phyloP scores from a whole-genome alignment of 2,113 vertebrate species.

The Callionymus lyra region DNA sequence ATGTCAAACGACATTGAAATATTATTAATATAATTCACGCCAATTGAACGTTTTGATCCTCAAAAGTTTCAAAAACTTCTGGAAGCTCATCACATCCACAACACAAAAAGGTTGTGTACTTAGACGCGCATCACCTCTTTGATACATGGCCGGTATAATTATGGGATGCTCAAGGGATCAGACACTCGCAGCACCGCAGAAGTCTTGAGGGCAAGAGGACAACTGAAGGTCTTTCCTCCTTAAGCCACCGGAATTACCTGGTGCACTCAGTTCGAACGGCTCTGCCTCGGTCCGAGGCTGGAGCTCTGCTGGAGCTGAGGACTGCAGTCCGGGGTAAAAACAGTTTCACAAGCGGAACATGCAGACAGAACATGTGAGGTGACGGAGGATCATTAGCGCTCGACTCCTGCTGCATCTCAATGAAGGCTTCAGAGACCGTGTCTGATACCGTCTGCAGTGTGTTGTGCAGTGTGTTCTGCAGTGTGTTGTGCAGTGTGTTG shows the following conservation, averaged over 20 bases:
- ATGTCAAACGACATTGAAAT: too few species aligned
- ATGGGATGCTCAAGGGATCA: too few species aligned
- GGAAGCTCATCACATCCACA: too few species aligned
- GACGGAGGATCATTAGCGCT: slow-evolving; percentile 37
- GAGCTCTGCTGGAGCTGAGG: slow-evolving; percentile 31
- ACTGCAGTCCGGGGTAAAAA: slow-evolving; percentile 14
- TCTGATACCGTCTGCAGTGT: too few species aligned
- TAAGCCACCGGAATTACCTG: slow-evolving; percentile 49
- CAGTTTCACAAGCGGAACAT: slow-evolving; percentile 24
- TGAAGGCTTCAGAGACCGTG: slow-evolving; percentile 30
- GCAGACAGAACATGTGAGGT: slow-evolving; percentile 39
- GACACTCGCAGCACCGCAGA: slow-evolving; percentile 18
- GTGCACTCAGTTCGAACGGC: slow-evolving; percentile 48
- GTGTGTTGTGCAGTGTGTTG: slow-evolving; percentile 13
- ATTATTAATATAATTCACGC: too few species aligned
- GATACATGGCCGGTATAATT: background rate
- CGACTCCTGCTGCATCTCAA: slow-evolving; percentile 35
- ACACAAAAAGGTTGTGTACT: too few species aligned
- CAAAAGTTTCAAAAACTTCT: too few species aligned
- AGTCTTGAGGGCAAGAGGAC: slow-evolving; percentile 31
- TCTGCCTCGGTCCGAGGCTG: slow-evolving; percentile 41
- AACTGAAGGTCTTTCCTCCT: slow-evolving; percentile 33
- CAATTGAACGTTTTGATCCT: too few species aligned
- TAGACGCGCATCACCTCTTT: slow-evolving; percentile 1
- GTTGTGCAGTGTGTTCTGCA: slow-evolving; percentile 23